Evolutionary conservation across 2,797 vertebrate species (phyloP).

Genomic region (Gymnodraco acuticeps): DNA sequence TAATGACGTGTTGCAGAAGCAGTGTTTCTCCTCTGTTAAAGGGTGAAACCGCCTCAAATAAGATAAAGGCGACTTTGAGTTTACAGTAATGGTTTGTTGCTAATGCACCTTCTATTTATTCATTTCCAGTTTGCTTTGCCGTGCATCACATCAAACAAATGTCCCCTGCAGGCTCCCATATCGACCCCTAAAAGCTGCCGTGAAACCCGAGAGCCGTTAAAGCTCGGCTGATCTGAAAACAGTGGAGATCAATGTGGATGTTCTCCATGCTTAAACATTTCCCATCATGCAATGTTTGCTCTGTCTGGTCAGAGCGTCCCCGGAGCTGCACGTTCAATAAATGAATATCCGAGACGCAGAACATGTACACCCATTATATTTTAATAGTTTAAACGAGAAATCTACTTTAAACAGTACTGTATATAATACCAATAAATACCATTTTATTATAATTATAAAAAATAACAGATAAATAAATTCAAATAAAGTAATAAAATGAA

Average conservation of each 20-base stretch:
- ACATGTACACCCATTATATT: not conserved
- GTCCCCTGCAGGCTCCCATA: constrained; percentile 67
- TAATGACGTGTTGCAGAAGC: too few species aligned
- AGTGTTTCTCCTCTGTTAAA: not conserved
- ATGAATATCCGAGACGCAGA: constrained; percentile 6
- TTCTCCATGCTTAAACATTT: constrained; percentile 49
- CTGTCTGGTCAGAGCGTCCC: constrained; percentile 20
- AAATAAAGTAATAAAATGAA: too few species aligned
- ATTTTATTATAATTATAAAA: too few species aligned
- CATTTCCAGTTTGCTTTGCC: constrained; percentile 58
- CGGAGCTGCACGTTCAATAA: not conserved
- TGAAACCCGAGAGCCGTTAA: constrained; percentile 70
- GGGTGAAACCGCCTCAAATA: not conserved
- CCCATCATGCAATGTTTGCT: constrained; percentile 58
- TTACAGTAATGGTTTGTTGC: constrained; percentile 38
- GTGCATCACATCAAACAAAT: constrained; percentile 65
- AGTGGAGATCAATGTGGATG: constrained; percentile 61
- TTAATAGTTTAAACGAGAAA: too few species aligned
- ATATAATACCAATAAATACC: too few species aligned
- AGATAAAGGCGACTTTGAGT: constrained; percentile 8
- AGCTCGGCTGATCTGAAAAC: constrained; percentile 40
- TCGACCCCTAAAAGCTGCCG: constrained; percentile 76
- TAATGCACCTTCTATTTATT: constrained; percentile 70
- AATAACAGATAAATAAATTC: too few species aligned
- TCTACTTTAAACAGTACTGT: too few species aligned